Percentiles rank a stretch among this genome's conserved stretches.
These are phyloP conservation scores for Branchinecta sandiegonensis DNA, from an alignment of 2,888 invertebrate species.

Conservation along the genomic window DNA sequence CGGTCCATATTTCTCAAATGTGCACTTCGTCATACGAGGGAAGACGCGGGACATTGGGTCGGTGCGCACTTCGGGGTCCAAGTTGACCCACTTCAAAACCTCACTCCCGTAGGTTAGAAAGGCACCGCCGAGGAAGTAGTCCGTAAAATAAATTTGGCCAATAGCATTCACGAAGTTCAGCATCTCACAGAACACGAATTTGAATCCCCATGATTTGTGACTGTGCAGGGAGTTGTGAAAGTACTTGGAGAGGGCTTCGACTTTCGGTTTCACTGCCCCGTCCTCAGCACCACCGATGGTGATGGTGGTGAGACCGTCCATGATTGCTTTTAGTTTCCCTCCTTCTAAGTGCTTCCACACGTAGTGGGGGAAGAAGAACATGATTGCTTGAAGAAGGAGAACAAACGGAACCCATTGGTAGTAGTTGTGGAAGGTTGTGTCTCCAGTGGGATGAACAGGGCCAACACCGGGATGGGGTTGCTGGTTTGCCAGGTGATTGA, in stretches of 20 bases:
- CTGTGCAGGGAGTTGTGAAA: conserved; percentile 26
- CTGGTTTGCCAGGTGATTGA: conserved; percentile 20
- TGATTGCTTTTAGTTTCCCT: conserved; percentile 28
- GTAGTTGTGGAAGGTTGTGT: conserved; percentile 30
- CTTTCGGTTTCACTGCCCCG: conserved; percentile 22
- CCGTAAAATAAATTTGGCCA: conserved; percentile 31
- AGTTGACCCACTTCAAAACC: conserved; percentile 29
- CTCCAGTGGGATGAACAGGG: conserved; percentile 27
- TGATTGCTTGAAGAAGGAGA: conserved; percentile 32
- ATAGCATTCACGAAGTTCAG: conserved; percentile 31
- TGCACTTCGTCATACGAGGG: conserved; percentile 25
- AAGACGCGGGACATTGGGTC: conserved; percentile 31
- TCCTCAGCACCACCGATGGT: conserved; percentile 10
- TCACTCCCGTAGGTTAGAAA: conserved; percentile 31
- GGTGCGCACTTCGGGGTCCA: conserved; percentile 29
- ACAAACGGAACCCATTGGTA: conserved; percentile 35
- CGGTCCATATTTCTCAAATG: conserved; percentile 21
- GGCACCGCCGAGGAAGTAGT: conserved; percentile 30
- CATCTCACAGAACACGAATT: conserved; percentile 29
- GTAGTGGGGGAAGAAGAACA: conserved; percentile 32
- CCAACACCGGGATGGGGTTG: conserved; percentile 32
- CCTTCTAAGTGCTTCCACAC: conserved; percentile 33
- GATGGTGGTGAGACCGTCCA: conserved; percentile 21
- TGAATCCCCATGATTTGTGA: conserved; percentile 27
- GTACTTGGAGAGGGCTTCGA: conserved; percentile 26